A percentile compares a stretch with the other conserved stretches of the same genome.
Conservation (phyloP, 2,797 vertebrate genomes). For the Sebastes matsubarae region DNA sequence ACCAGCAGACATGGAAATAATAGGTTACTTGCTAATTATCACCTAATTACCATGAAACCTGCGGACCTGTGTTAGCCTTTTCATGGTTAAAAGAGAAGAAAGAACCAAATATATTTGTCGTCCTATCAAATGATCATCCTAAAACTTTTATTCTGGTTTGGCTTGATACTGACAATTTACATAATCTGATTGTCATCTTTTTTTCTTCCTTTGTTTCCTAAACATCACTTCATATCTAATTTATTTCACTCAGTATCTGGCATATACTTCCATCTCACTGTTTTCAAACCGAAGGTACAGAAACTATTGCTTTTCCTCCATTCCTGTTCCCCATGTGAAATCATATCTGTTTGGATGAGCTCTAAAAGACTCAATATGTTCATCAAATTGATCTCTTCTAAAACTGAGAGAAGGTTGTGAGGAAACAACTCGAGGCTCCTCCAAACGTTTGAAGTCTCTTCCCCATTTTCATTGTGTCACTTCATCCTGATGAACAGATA, state of each 20-base stretch:
- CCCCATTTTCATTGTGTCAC: conserved; percentile 23
- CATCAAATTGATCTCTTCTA: background rate
- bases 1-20: too few species aligned
- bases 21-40: too few species aligned
- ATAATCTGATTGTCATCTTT: background rate
- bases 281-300: background rate
- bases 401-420: background rate
- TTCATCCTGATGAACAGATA: background rate
- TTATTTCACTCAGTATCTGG: background rate
- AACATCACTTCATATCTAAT: background rate
- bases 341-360: conserved; percentile 33
- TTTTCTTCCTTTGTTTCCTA: background rate
- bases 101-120: background rate
- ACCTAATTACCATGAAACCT: too few species aligned
- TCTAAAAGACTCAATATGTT: background rate
- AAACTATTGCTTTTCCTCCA: background rate
- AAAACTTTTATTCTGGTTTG: conserved; percentile 32
- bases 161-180: conserved; percentile 21
- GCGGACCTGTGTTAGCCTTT: background rate
- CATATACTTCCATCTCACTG: background rate
- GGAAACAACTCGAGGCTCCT: background rate
- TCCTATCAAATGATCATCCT: background rate
- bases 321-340: background rate
- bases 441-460: conserved; percentile 7
- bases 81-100: background rate